Evolutionary conservation across 2,888 invertebrate genomes (phyloP).

Genomic region (Orthosia cruda): DNA sequence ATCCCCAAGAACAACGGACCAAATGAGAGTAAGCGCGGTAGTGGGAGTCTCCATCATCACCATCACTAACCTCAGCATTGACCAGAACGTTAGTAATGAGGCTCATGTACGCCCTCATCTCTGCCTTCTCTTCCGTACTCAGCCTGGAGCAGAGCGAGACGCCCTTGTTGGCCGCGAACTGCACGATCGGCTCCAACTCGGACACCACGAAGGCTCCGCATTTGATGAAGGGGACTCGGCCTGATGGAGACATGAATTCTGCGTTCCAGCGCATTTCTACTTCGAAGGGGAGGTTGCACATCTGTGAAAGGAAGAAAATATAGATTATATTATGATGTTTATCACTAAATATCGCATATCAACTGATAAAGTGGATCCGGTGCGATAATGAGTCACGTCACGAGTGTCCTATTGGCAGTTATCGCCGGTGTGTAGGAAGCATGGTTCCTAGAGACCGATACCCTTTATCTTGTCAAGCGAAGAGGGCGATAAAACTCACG

Average conservation of each 20-base stretch:
- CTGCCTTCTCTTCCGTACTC: constrained; percentile 95
- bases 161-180: constrained; percentile 97
- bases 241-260: constrained; percentile 99
- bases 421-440: too few relatives aligned
- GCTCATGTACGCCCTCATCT: constrained; percentile 98
- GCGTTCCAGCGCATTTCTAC: constrained; percentile 97
- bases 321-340: too few relatives aligned
- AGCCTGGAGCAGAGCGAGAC: constrained; percentile 94
- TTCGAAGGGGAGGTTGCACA: constrained; percentile 96
- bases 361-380: too few relatives aligned
- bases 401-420: too few relatives aligned
- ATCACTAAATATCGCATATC: too few relatives aligned
- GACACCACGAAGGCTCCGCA: constrained; percentile 97
- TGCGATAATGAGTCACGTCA: too few relatives aligned
- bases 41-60: too few relatives aligned
- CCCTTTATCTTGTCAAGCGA: too few relatives aligned
- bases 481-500: too few relatives aligned
- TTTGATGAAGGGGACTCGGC: constrained; percentile 97
- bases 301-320: constrained; percentile 82
- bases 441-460: too few relatives aligned
- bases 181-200: constrained; percentile 98
- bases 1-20: too few relatives aligned
- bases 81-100: constrained; percentile 97
- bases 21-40: too few relatives aligned
- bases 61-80: constrained; percentile 95